Base-by-base conservation (phyloP, 2,888 invertebrate species). In the Drosophila mimetica region DNA sequence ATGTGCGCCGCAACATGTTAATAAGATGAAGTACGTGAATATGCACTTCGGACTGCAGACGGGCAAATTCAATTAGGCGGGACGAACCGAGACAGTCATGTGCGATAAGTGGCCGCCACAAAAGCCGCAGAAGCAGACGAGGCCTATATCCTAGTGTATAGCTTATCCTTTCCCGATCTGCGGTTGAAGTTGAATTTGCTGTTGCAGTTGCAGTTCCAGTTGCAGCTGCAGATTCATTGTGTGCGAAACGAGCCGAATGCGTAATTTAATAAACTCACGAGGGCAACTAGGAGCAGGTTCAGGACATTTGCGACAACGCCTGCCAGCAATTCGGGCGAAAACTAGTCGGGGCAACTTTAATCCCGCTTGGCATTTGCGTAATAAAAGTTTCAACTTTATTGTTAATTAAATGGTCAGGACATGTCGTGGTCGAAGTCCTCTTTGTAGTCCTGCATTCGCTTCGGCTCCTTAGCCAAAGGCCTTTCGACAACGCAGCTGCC, bases 311-410 rank as follows among this genome's bases (percentile, higher is more conserved):
- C 71, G 16, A 57, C 63, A 70, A 71, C 71, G 71, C 71, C 71
- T 71, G 57, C 53, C 22, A 64, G 71, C 70, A 28, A 70, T 71
- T 69, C 55, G 57, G n/a, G 9, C 30, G 9, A 18, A 71, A 71
- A 71, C 66, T 59, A 66, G 72, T 66, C 36, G 41, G 13, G 11
- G 46, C 47, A 71, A 75, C 86, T 82, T 83, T 78, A 77, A 78
- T 57, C 67, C 67, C 63, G 76, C 61, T 2, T 63, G 16, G 71
- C 64, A 53, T 64, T 64, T 63, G 64, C 64, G 80, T 74, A 77
- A 79, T 81, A 84, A 89, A 89, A 86, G 77, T 57, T 76, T 70
- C 77, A 72, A 88, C 61, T 83, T 86, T 87, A 88, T 88, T 86
- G 86, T 86, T 88, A 87, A 89, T 89, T 89, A 79, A 89, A 86